Evolutionary conservation across 2,113 vertebrate species (phyloP), one percentile per base, ranked within the genome.

Genomic region (Python bivittatus): DNA sequence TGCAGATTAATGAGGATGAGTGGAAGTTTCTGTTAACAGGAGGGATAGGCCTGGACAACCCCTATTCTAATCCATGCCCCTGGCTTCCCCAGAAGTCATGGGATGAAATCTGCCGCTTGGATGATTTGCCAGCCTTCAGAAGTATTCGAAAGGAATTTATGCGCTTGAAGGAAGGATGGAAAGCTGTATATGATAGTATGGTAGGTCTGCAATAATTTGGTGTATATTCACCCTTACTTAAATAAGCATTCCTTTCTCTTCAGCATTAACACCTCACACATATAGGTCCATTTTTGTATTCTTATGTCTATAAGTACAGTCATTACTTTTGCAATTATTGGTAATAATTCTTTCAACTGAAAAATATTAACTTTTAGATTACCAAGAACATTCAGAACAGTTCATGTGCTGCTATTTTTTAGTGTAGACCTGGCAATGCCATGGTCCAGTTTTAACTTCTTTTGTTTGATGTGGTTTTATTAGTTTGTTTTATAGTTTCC

Each of bases 21-120:
- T 99, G 98, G 99, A 97, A 97, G 48, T 99, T 99, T 96, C 97
- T 99, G 89, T 96, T 99, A 61, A 99, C 98, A 1, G 98, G 98
- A 0, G 98, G 98, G 12, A 98, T 98, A 57, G 98, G 98, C 20
- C 96, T 99, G 94, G 98, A 98, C 85, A 99, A 98, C 85, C 98
- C 98, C 9, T 94, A 98, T 83, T 33, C 97, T 4, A 98, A 99
- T 91, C 98, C 98, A 20, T 98, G 98, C 93, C 96, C 96, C 6
- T 99, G 98, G 98, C 98, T 99, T 89, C 98, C 98, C 60, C 97
- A 97, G 92, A 98, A 97, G 79, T 98, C 98, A 7, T 99, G 98
- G 98, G 98, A 99, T 91, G 99, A 99, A 97, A 97, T 98, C 83
- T 99, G 98, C 94, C 97, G 98, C 11, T 94, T 99, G 25, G 97